These are phyloP conservation scores for Drosophila tristis DNA, from an alignment of 1,140 invertebrate genomes.

Conservation along the genomic window DNA sequence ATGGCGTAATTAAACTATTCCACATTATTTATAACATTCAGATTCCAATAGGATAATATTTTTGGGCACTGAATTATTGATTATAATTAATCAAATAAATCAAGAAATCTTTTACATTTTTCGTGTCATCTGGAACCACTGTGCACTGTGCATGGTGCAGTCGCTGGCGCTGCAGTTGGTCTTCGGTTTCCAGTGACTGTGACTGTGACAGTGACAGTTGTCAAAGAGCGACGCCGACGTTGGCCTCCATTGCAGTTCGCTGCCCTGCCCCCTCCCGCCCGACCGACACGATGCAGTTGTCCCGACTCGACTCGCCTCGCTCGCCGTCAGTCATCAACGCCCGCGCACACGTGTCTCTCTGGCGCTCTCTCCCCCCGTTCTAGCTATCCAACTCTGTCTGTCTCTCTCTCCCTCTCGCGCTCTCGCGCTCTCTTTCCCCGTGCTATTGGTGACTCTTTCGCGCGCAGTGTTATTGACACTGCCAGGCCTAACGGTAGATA, in stretches of 20 bases:
- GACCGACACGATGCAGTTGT: not conserved
- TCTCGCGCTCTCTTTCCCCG: not conserved
- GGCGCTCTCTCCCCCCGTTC: not conserved
- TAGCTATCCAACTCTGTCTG: not conserved
- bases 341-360: conserved; percentile 52
- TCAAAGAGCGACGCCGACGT: conserved; percentile 57
- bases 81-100: too few relatives aligned
- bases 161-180: conserved; percentile 27
- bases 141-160: conserved; percentile 15
- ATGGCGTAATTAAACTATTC: too few relatives aligned
- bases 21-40: not conserved
- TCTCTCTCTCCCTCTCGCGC: not conserved
- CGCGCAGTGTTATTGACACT: conserved; percentile 73
- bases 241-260: conserved; percentile 66
- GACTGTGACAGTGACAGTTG: conserved; percentile 74
- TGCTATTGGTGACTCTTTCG: not conserved
- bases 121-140: not conserved
- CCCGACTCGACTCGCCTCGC: conserved; percentile 1
- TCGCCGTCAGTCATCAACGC: conserved; percentile 54
- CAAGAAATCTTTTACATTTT: too few relatives aligned
- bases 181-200: conserved; percentile 37
- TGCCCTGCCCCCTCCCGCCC: not conserved
- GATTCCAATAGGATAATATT: not conserved
- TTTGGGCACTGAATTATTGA: not conserved
- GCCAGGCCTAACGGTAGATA: conserved; percentile 74